Conservation (phyloP, 1,140 invertebrate genomes). For the Drosophila rufa region DNA sequence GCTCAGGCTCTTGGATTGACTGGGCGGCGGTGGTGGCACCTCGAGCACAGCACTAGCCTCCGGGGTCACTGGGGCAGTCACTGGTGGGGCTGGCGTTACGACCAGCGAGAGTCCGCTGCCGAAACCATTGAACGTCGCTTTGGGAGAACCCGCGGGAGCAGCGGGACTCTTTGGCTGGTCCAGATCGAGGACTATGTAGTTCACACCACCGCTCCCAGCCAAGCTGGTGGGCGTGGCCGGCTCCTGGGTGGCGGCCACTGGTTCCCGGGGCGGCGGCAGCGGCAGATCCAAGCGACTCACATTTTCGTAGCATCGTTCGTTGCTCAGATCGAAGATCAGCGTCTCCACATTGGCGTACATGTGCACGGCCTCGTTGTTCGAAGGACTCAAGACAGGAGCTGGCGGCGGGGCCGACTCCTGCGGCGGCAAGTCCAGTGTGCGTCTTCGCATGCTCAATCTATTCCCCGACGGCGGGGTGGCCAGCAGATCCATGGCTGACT, state of each 20-base stretch:
- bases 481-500: slow-evolving; percentile 36
- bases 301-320: slow-evolving; percentile 78
- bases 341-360: slow-evolving; percentile 78
- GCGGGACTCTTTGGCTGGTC: slow-evolving; percentile 77
- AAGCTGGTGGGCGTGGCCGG: slow-evolving; percentile 55
- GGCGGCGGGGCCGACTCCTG: slow-evolving; percentile 81
- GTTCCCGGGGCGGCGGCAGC: slow-evolving; percentile 41
- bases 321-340: slow-evolving; percentile 46
- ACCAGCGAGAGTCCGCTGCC: slow-evolving; percentile 82
- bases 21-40: not conserved
- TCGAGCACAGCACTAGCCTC: slow-evolving; percentile 37
- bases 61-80: slow-evolving; percentile 51
- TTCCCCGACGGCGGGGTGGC: slow-evolving; percentile 34
- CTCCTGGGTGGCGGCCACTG: slow-evolving; percentile 23
- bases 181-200: slow-evolving; percentile 81
- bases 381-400: slow-evolving; percentile 32
- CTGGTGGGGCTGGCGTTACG: not conserved
- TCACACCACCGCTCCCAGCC: slow-evolving; percentile 49
- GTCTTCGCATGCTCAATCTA: slow-evolving; percentile 16
- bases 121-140: slow-evolving; percentile 59
- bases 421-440: slow-evolving; percentile 82
- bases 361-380: slow-evolving; percentile 49
- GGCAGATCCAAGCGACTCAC: slow-evolving; percentile 67
- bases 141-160: slow-evolving; percentile 59
- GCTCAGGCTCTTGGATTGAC: slow-evolving; percentile 48